Percentiles rank a stretch among this genome's conserved stretches.
Evolutionary conservation across 2,113 vertebrate species (phyloP).

Genomic region (Solea senegalensis): DNA sequence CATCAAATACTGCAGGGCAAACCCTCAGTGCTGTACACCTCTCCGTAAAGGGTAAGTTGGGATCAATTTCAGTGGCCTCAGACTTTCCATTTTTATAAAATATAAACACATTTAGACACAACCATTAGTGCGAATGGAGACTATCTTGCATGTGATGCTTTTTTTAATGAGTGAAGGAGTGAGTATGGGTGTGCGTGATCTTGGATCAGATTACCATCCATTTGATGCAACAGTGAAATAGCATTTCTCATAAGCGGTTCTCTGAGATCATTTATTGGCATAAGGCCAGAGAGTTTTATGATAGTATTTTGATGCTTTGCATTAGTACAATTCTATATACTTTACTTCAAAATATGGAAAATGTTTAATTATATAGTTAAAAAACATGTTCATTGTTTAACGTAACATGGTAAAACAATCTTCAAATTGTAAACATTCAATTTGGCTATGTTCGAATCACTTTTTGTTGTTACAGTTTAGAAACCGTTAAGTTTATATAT

Average conservation of each 20-base stretch:
- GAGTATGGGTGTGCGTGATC: background rate
- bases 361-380: background rate
- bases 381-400: no score
- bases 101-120: background rate
- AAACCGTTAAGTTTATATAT: background rate
- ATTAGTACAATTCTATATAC: no score
- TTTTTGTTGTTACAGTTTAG: no score
- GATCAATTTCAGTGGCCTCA: background rate
- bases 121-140: background rate
- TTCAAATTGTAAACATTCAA: no score
- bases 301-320: background rate
- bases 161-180: constrained; percentile 28
- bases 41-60: constrained; percentile 89
- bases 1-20: constrained; percentile 93
- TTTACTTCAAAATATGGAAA: no score
- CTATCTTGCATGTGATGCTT: constrained; percentile 10
- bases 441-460: no score
- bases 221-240: constrained; percentile 47
- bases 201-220: constrained; percentile 54
- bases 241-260: constrained; percentile 15
- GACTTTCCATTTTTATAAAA: background rate
- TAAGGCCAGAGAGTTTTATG: background rate
- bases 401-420: no score
- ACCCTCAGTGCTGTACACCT: constrained; percentile 94
- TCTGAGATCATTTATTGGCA: constrained; percentile 33